Percentiles rank a stretch among this genome's conserved stretches.
These are phyloP conservation scores for Toxotes jaculatrix DNA, from an alignment of 2,113 vertebrate genomes.

Conservation along the genomic window DNA sequence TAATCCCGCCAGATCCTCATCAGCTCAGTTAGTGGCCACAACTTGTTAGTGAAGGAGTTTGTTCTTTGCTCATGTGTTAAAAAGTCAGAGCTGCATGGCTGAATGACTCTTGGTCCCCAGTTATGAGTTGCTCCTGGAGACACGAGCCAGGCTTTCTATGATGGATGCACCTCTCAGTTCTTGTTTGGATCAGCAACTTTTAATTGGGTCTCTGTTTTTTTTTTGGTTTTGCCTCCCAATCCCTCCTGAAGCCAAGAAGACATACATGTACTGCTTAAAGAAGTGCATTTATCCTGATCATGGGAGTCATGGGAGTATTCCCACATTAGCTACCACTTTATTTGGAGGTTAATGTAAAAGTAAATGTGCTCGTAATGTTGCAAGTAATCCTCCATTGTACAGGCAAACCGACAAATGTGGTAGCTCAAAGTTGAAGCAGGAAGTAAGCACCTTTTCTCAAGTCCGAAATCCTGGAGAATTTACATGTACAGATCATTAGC, in stretches of 20 bases:
- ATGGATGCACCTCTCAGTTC: slow-evolving; percentile 72
- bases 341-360: neutral
- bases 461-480: too few relatives aligned
- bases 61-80: slow-evolving; percentile 41
- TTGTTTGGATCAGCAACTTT: slow-evolving; percentile 73
- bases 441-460: too few relatives aligned
- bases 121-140: slow-evolving; percentile 28
- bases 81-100: slow-evolving; percentile 28
- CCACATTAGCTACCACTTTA: neutral
- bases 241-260: slow-evolving; percentile 50
- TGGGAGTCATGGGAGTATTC: neutral
- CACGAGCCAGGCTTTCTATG: slow-evolving; percentile 29
- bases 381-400: too few relatives aligned
- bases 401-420: too few relatives aligned
- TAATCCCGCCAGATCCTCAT: slow-evolving; percentile 70
- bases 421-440: too few relatives aligned
- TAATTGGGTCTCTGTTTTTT: slow-evolving; percentile 70
- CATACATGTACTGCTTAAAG: slow-evolving; percentile 14
- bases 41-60: slow-evolving; percentile 49
- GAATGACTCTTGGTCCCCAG: slow-evolving; percentile 25
- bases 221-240: slow-evolving; percentile 42
- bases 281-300: slow-evolving; percentile 24
- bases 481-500: neutral
- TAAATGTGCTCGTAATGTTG: too few relatives aligned
- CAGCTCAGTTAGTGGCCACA: slow-evolving; percentile 58